phyloP scores from a whole-genome alignment of 2,113 vertebrate species.

The Columbina picui region DNA sequence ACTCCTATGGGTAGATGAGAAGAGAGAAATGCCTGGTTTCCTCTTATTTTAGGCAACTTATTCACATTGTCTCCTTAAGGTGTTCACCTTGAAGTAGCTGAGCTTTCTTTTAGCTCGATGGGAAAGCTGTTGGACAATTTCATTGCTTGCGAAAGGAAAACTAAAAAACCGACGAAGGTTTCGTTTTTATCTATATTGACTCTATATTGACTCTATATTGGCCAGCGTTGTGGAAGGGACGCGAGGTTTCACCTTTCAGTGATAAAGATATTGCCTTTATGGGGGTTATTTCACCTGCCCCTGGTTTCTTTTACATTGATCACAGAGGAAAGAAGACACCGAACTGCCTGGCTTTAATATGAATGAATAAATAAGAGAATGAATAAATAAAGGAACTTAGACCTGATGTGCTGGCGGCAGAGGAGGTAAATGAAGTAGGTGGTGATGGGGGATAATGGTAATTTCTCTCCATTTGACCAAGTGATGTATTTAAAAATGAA shows the following conservation, averaged over 20 bases:
- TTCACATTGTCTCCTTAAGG: background rate
- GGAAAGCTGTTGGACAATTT: background rate
- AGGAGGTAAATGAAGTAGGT: background rate
- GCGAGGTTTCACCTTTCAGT: background rate
- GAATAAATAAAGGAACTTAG: background rate
- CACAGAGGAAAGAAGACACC: background rate
- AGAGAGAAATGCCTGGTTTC: background rate
- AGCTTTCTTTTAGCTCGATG: background rate
- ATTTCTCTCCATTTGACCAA: background rate
- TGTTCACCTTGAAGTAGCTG: background rate
- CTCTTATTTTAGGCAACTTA: background rate
- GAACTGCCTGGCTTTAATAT: background rate
- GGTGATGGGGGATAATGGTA: background rate
- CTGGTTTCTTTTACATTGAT: background rate
- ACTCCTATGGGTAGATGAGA: background rate
- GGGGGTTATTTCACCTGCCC: background rate
- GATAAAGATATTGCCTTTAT: background rate
- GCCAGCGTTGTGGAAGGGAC: background rate
- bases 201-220: too few species aligned
- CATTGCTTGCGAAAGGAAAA: background rate
- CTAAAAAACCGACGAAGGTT: background rate
- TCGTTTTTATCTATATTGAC: accelerated
- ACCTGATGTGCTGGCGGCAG: background rate
- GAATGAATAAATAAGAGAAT: background rate
- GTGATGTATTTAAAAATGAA: background rate